Conservation (phyloP, 1,140 invertebrate genomes). For the Trinorchestia longiramus region DNA sequence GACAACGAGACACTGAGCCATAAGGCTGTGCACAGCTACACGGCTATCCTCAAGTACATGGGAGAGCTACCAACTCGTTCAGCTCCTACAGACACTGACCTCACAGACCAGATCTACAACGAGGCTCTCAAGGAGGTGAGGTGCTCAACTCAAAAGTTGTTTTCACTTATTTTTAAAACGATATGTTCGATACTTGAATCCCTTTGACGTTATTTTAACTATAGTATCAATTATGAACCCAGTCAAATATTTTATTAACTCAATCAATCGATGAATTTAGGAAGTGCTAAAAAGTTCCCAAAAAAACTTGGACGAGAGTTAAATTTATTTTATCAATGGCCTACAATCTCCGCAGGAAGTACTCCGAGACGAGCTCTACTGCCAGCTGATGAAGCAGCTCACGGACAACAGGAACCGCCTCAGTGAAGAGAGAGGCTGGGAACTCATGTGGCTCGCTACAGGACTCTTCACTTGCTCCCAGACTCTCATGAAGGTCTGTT, state of each 20-base stretch:
- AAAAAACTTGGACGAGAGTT: background rate
- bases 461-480: slow-evolving; percentile 96
- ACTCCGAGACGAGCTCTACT: slow-evolving; percentile 97
- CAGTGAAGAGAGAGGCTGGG: slow-evolving; percentile 97
- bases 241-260: background rate
- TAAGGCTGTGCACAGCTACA: slow-evolving; percentile 94
- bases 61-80: slow-evolving; percentile 95
- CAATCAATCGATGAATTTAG: background rate
- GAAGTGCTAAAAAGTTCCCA: no score
- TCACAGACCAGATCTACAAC: slow-evolving; percentile 98
- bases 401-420: slow-evolving; percentile 93
- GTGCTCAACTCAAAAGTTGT: slow-evolving; percentile 51
- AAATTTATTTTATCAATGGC: no score
- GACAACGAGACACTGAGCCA: slow-evolving; percentile 95
- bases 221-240: background rate
- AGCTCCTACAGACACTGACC: slow-evolving; percentile 91
- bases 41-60: slow-evolving; percentile 98
- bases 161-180: background rate
- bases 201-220: background rate
- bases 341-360: slow-evolving; percentile 78
- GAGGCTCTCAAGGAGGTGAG: slow-evolving; percentile 93
- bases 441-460: slow-evolving; percentile 97
- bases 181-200: background rate
- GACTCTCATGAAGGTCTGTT: slow-evolving; percentile 81
- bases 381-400: slow-evolving; percentile 98